A percentile compares a stretch with the other conserved stretches of the same genome.
These are phyloP conservation scores for Opisthograptis luteolata DNA, from an alignment of 2,888 invertebrate genomes.

Conservation along the genomic window DNA sequence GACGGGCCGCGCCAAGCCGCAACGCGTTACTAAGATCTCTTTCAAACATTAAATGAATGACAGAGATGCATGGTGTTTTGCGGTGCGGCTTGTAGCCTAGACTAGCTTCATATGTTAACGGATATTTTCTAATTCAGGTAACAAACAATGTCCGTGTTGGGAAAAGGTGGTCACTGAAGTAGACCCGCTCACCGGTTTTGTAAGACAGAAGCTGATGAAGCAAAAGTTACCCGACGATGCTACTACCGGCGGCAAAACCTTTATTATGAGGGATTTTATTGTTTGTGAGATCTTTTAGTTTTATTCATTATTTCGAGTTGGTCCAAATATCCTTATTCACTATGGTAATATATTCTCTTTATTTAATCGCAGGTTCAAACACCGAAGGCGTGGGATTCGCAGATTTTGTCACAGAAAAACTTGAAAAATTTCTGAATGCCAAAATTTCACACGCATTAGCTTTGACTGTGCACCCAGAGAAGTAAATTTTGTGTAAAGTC, in stretches of 20 bases:
- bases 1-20: too few relatives aligned
- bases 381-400: constrained; percentile 78
- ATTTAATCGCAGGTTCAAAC: constrained; percentile 57
- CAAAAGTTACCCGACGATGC: constrained; percentile 76
- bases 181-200: constrained; percentile 55
- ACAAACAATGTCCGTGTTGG: constrained; percentile 65
- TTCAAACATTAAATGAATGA: too few relatives aligned
- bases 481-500: constrained; percentile 54
- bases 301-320: background rate
- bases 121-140: constrained; percentile 52
- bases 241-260: constrained; percentile 70
- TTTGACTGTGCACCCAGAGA: constrained; percentile 79
- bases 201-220: constrained; percentile 61
- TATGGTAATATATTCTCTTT: background rate
- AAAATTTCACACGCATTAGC: constrained; percentile 65
- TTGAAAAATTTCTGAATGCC: constrained; percentile 66
- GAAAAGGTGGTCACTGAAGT: constrained; percentile 58
- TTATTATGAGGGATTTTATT: constrained; percentile 83
- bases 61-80: too few relatives aligned
- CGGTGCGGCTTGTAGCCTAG: too few relatives aligned
- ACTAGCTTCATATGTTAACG: too few relatives aligned
- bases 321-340: too few relatives aligned
- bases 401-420: constrained; percentile 76
- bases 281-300: constrained; percentile 72
- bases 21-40: too few relatives aligned